Conservation (phyloP, 2,113 vertebrate species). For the Pteronura brasiliensis region DNA sequence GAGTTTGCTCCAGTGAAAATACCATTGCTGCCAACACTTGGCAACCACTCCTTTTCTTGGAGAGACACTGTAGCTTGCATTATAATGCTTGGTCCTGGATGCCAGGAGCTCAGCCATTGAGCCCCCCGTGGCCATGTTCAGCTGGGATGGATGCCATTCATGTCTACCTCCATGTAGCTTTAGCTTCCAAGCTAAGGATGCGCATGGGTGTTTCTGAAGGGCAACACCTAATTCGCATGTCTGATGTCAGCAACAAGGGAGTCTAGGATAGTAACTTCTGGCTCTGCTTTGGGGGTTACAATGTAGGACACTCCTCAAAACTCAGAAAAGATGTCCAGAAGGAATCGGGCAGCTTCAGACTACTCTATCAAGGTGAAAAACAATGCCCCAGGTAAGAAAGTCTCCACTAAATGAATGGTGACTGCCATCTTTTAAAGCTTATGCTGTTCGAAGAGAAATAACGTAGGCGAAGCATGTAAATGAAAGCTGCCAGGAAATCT, state of each 20-base stretch:
- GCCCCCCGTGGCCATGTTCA: not conserved
- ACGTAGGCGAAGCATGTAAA: not conserved
- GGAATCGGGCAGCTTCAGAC: not conserved
- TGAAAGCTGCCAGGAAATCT: conserved; percentile 15
- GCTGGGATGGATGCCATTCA: not conserved
- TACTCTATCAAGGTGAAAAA: not conserved
- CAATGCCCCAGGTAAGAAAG: not conserved
- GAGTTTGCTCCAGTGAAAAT: conserved; percentile 38
- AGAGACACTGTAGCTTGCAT: not conserved
- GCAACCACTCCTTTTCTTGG: not conserved
- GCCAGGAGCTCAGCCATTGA: not conserved
- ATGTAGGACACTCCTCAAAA: not conserved
- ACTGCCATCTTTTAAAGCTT: not conserved
- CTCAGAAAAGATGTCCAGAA: not conserved
- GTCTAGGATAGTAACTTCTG: not conserved
- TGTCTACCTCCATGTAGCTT: not conserved
- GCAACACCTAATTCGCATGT: not conserved
- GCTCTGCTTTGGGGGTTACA: not conserved
- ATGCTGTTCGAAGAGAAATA: not conserved
- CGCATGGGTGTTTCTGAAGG: not conserved
- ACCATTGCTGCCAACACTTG: conserved; percentile 1
- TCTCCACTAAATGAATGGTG: not conserved
- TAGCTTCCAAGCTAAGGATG: not conserved
- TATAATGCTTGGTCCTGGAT: not conserved
- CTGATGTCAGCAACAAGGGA: not conserved